Conservation (phyloP, 2,797 vertebrate genomes). For the Podarcis siculus region DNA sequence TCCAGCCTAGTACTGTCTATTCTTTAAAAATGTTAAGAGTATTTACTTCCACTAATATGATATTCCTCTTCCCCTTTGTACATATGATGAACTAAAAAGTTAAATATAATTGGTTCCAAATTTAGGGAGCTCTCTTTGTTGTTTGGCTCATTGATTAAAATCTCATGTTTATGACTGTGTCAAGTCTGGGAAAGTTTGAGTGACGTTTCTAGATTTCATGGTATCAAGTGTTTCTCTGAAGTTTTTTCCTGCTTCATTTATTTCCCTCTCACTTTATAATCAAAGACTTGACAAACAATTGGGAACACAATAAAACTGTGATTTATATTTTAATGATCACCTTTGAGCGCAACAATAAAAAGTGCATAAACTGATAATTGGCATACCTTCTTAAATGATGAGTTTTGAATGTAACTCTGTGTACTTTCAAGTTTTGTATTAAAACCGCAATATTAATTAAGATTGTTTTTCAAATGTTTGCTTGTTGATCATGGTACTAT, state of each 20-base stretch:
- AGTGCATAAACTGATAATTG: background rate
- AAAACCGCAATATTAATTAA: conserved; percentile 25
- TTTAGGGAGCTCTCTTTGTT: background rate
- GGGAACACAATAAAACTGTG: conserved; percentile 13
- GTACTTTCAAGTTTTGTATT: conserved; percentile 37
- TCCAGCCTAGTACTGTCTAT: background rate
- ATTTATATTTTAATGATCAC: conserved; percentile 20
- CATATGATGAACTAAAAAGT: conserved; percentile 40
- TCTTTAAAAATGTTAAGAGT: background rate
- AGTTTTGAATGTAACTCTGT: background rate
- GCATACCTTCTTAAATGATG: conserved; percentile 13
- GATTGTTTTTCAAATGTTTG: background rate
- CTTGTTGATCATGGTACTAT: background rate
- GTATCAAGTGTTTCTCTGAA: background rate
- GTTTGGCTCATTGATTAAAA: background rate
- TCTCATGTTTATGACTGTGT: conserved; percentile 10
- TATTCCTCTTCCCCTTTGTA: conserved; percentile 32
- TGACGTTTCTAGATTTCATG: conserved; percentile 36
- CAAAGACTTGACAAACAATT: conserved; percentile 30
- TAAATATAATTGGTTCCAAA: conserved; percentile 27
- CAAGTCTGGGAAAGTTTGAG: conserved; percentile 29
- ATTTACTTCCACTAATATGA: background rate
- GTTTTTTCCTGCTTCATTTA: conserved; percentile 1
- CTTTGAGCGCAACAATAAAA: conserved; percentile 15
- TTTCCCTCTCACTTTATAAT: conserved; percentile 7